A percentile compares a stretch with the other conserved stretches of the same genome.
Conservation (phyloP, 2,888 invertebrate genomes). For the Parapristionchus giblindavisi region DNA sequence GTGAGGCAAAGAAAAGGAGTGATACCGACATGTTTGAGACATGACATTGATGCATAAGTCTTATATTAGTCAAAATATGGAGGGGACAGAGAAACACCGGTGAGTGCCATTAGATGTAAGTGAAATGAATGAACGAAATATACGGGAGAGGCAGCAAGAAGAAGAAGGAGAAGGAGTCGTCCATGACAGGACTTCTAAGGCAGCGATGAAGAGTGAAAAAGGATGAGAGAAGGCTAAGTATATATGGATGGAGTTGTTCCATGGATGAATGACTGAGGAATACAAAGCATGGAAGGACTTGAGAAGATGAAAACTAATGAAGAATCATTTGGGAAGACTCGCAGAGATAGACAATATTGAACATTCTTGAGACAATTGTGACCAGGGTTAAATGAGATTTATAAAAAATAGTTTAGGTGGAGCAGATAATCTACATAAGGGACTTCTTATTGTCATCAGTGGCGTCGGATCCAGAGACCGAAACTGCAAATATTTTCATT, state of each 20-base stretch:
- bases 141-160: constrained; percentile 14
- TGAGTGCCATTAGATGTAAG: constrained; percentile 34
- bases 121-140: constrained; percentile 9
- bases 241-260: neutral
- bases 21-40: constrained; percentile 34
- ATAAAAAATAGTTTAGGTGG: neutral
- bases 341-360: no score
- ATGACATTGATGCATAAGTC: constrained; percentile 27
- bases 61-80: neutral
- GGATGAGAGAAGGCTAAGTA: neutral
- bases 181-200: neutral
- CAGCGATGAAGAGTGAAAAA: neutral
- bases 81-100: constrained; percentile 9
- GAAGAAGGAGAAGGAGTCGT: no score
- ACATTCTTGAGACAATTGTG: no score
- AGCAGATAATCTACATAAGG: constrained; percentile 6
- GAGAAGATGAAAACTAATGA: constrained; percentile 19
- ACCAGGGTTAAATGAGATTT: constrained; percentile 17
- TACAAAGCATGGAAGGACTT: constrained; percentile 27
- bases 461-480: constrained; percentile 35
- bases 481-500: constrained; percentile 28
- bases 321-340: no score
- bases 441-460: constrained; percentile 39
- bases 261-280: constrained; percentile 16
- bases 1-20: constrained; percentile 5